phyloP scores from a whole-genome alignment of 2,113 vertebrate genomes.

The Dendropsophus ebraccatus region DNA sequence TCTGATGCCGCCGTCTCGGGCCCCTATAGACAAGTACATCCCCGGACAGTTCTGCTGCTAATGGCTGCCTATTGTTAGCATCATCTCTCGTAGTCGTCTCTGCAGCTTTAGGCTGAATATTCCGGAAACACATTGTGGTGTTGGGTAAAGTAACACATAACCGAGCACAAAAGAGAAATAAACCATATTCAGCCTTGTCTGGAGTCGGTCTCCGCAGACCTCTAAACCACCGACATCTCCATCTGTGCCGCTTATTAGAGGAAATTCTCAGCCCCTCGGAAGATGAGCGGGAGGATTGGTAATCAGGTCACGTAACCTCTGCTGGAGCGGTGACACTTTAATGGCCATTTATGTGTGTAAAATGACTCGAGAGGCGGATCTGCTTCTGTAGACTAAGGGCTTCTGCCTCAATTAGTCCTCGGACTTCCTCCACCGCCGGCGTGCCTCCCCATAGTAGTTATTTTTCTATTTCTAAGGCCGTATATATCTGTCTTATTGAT shows the following conservation, averaged over 20 bases:
- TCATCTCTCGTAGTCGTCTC: neutral
- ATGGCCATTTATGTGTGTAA: neutral
- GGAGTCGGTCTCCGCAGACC: neutral
- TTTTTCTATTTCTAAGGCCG: neutral
- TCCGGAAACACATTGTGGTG: neutral
- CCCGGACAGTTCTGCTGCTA: neutral
- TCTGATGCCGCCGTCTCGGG: too few species aligned
- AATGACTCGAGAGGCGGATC: neutral
- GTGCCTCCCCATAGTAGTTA: neutral
- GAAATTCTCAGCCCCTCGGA: neutral
- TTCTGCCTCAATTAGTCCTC: conserved; percentile 8
- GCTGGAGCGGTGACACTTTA: neutral
- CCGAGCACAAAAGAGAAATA: neutral
- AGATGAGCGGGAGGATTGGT: neutral
- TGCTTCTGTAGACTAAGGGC: neutral
- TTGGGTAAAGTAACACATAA: neutral
- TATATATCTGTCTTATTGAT: neutral
- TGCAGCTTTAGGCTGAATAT: too few species aligned
- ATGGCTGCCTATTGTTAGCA: neutral
- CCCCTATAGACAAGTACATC: too few species aligned
- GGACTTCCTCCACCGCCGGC: neutral
- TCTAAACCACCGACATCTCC: neutral
- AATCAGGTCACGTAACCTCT: neutral
- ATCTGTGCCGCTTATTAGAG: neutral
- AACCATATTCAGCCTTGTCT: neutral